Base-by-base conservation (phyloP, 2,888 invertebrate genomes). In the Eupithecia insigniata region DNA sequence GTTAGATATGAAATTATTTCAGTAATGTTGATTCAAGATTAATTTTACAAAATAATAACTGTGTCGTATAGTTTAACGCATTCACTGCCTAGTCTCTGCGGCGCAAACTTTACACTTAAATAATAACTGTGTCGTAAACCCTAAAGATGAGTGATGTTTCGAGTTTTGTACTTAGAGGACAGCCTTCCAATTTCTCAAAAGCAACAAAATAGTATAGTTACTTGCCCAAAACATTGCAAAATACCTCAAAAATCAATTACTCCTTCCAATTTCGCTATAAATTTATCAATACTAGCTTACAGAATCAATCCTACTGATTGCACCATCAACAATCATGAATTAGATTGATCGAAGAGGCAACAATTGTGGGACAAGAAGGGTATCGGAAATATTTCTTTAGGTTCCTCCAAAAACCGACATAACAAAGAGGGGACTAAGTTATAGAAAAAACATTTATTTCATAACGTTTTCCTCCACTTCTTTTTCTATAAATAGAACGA, bases 261-360 rank as follows among this genome's bases (percentile, higher is more conserved):
- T 10, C 3, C 16, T 39, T 8, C 39, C n/a, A 8, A 46, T 22
- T 22, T 51, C 55, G 5, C 26, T 12, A 14, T 55, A 12, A 55
- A 12, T 12, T 26, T 22, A 26, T 55, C 4, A 51, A 51, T 51
- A 18, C 61, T 22, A 34, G n/a, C 12, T 30, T 34, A 30, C 28
- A 61, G 22, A 62, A 32, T 62, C 61, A 30, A 62, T 62, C 61
- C 18, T 32, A 30, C n/a, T 34, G 61, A 62, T 62, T 62, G 34
- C 22, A n/a, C 32, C 32, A 30, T n/a, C 32, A 34, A 62, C 61
- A 22, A 62, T 34, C 61, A 22, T 62, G 14, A 26, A 5, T 5
- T 55, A 5, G 26, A 55, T n/a, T 34, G 32, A 62, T 62, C 4
- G 61, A 34, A 62, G 61, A 34, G 61, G 34, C 61, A 55, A 26